These are phyloP conservation scores for Diarsia dahlii DNA, from an alignment of 2,888 invertebrate genomes.

Conservation along the genomic window DNA sequence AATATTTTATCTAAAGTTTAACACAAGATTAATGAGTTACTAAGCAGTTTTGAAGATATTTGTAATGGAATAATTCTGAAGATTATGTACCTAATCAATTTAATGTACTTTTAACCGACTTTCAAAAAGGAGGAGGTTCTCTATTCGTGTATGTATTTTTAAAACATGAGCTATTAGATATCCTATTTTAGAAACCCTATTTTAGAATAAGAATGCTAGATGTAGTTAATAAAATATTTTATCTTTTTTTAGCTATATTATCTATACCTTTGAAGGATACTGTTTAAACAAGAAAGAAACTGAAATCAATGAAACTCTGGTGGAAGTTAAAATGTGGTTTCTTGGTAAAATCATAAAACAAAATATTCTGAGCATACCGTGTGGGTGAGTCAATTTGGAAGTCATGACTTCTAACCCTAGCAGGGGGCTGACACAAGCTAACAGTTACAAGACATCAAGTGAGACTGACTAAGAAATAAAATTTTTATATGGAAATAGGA, in stretches of 20 bases:
- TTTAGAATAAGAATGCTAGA: neutral
- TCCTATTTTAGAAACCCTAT: too few relatives aligned
- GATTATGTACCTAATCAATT: slow-evolving; percentile 1
- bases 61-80: neutral
- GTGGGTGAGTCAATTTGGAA: slow-evolving; percentile 9
- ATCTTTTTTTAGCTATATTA: neutral
- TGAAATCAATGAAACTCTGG: neutral
- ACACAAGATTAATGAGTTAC: slow-evolving; percentile 17
- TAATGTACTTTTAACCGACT: neutral
- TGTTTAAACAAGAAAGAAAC: neutral
- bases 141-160: too few relatives aligned
- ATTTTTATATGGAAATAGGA: neutral
- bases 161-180: too few relatives aligned
- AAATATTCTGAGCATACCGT: slow-evolving; percentile 14
- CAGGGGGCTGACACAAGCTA: too few relatives aligned
- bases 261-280: neutral
- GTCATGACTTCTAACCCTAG: too few relatives aligned
- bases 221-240: neutral
- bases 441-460: neutral
- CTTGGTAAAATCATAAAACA: neutral
- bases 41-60: neutral
- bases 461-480: neutral
- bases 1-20: slow-evolving; percentile 23
- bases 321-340: slow-evolving; percentile 6
- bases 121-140: too few relatives aligned